Percentiles rank a stretch among this genome's conserved stretches.
Evolutionary conservation across 35 echinoderm and acorn worm genomes (phyloP).

Genomic region (Nesometra sesokonis): DNA sequence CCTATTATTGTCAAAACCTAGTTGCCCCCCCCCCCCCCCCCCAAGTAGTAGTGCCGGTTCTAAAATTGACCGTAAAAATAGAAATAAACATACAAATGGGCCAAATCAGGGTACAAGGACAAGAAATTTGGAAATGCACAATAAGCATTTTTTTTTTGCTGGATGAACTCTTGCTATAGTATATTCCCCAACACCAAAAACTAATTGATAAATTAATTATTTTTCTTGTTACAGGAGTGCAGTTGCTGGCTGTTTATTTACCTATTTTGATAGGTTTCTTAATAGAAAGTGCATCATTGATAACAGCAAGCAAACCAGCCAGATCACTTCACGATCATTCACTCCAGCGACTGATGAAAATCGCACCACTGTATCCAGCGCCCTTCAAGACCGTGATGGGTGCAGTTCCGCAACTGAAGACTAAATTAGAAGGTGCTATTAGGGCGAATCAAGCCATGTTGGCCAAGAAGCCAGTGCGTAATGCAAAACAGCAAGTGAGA

Average conservation of each 20-base stretch:
- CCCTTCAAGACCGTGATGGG: conserved; percentile 81
- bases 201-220: not conserved
- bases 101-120: too few relatives aligned
- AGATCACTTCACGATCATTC: conserved; percentile 73
- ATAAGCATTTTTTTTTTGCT: too few relatives aligned
- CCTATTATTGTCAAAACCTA: too few relatives aligned
- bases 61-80: too few relatives aligned
- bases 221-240: conserved; percentile 48
- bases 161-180: too few relatives aligned
- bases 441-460: conserved; percentile 35
- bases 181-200: too few relatives aligned
- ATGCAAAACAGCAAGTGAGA: conserved; percentile 16
- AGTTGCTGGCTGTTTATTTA: conserved; percentile 66
- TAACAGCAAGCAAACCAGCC: conserved; percentile 41
- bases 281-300: conserved; percentile 6
- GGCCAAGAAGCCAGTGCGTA: not conserved
- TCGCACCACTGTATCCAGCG: conserved; percentile 66
- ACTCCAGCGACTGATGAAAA: conserved; percentile 87
- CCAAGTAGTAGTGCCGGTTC: too few relatives aligned
- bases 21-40: too few relatives aligned
- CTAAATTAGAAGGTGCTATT: conserved; percentile 80
- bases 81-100: too few relatives aligned
- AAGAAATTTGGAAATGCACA: too few relatives aligned
- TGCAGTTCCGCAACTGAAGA: conserved; percentile 60
- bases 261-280: conserved; percentile 77